These are phyloP conservation scores for Drosophila littoralis DNA, from an alignment of 1,140 invertebrate species.

Conservation along the genomic window DNA sequence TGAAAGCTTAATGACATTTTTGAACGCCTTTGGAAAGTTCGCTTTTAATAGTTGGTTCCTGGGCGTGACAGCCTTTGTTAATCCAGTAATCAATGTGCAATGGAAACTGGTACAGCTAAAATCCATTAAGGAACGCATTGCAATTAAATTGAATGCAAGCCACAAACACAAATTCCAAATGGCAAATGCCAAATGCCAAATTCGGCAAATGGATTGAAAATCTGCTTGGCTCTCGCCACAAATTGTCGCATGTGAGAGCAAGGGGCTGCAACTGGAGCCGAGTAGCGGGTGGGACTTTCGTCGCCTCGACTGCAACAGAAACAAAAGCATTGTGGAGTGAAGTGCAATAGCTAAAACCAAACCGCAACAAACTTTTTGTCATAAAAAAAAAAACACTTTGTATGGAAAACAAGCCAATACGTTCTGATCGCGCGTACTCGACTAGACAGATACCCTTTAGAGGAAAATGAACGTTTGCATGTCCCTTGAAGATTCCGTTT, in stretches of 20 bases:
- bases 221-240: constrained; percentile 33
- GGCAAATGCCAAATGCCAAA: constrained; percentile 32
- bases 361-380: constrained; percentile 58
- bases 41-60: neutral
- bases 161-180: constrained; percentile 54
- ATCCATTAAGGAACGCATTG: constrained; percentile 41
- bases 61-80: neutral
- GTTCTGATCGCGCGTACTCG: neutral
- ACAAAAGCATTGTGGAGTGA: constrained; percentile 45
- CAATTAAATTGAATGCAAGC: constrained; percentile 68
- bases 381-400: constrained; percentile 1
- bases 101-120: constrained; percentile 31
- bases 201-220: constrained; percentile 41
- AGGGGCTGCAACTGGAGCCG: neutral
- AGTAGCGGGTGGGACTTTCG: neutral
- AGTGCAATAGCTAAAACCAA: constrained; percentile 61
- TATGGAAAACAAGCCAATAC: constrained; percentile 13
- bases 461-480: no score
- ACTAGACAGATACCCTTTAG: neutral
- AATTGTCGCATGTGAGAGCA: constrained; percentile 21
- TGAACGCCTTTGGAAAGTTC: neutral
- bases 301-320: constrained; percentile 12
- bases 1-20: neutral
- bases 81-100: neutral
- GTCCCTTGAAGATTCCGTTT: no score